Base-by-base conservation (phyloP, 2,888 invertebrate genomes). In the Pediacus dermestoides region DNA sequence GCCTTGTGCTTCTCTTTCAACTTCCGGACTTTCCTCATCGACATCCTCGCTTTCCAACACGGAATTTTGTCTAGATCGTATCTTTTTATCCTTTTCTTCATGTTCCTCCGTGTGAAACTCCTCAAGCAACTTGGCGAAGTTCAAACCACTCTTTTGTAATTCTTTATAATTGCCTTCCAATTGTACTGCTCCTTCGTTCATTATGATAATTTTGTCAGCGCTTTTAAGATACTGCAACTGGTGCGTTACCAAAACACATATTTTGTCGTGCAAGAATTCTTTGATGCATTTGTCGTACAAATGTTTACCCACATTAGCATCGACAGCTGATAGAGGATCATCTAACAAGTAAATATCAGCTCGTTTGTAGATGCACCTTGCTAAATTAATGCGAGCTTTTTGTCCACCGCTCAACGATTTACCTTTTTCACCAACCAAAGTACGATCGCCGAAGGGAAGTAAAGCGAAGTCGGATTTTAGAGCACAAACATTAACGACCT, bases 401-500 rank as follows among this genome's bases (percentile, higher is more conserved):
- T 91, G 90, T n/a, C 89, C 89, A 3, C 90, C 90, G 26, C 88
- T 88, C 8, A 92, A 67, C 2, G 83, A 79, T 2, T 84, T 79
- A 7, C 91, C 91, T 33, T 84, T 76, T 58, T 91, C 90, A 1
- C 90, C 90, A 1, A 91, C 85, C 37, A 85, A 62, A 0, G 87
- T 88, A 52, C 76, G 70, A 62, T 91, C 91, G 3, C 86, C 86
- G 50, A 81, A 75, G 0, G 85, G 81, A 50, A 91, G 77, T 50
- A 82, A 76, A 42, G 78, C 75, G 52, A 91, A 81, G 66, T 91
- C 91, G 47, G 74, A 74, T 39, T 71, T 63, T 44, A 87, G 62
- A 2, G 81, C 80, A 58, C 85, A 84, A 0, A 74, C 81, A 46
- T 73, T 75, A 23, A 86, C 74, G 2, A 84, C 80, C 45, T 72